These are phyloP conservation scores for Alca torda DNA, from an alignment of 2,797 vertebrate genomes.

Conservation along the genomic window DNA sequence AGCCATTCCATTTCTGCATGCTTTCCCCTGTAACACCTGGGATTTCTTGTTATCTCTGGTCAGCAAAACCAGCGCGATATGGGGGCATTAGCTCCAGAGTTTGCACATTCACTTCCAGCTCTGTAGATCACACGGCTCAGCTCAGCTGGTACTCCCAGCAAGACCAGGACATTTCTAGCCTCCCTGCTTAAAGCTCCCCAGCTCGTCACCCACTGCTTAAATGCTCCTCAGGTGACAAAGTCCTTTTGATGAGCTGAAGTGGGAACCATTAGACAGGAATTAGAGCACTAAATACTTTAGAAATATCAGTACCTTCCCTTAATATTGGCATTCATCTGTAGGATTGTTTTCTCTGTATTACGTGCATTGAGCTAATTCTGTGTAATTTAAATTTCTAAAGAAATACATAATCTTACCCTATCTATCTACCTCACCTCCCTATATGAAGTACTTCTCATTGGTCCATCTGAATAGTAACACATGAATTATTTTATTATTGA, in stretches of 20 bases:
- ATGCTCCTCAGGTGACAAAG: not conserved
- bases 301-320: not conserved
- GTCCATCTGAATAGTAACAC: not conserved
- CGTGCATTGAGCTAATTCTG: not conserved
- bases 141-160: not conserved
- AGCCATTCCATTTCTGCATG: not conserved
- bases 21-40: not conserved
- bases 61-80: not conserved
- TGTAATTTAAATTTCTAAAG: not conserved
- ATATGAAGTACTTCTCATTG: not conserved
- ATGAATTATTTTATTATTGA: not conserved
- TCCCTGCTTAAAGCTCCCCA: not conserved
- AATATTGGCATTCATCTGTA: not conserved
- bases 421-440: not conserved
- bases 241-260: not conserved
- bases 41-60: not conserved
- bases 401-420: not conserved
- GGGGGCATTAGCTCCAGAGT: rapidly evolving
- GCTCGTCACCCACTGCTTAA: not conserved
- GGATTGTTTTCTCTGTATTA: not conserved
- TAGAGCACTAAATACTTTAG: not conserved
- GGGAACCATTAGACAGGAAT: not conserved
- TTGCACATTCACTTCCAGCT: not conserved
- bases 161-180: not conserved
- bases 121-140: not conserved